Percentiles rank a stretch among this genome's conserved stretches.
These are phyloP conservation scores for Amazona vittata DNA, from an alignment of 2,113 vertebrate species.

Conservation along the genomic window DNA sequence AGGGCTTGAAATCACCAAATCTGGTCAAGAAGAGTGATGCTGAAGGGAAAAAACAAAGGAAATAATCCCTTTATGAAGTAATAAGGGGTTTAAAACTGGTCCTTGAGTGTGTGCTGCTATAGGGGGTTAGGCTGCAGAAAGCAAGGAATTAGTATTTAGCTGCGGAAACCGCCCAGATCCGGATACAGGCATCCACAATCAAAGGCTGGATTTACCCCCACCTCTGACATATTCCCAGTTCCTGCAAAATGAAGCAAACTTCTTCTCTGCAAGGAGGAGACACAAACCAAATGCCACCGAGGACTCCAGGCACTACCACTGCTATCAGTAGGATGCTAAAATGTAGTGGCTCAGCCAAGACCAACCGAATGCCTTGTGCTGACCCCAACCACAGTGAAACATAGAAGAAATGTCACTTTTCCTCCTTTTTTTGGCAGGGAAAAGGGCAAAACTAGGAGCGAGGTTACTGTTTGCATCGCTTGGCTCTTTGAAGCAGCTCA, in stretches of 20 bases:
- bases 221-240: conserved; percentile 27
- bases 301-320: neutral
- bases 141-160: neutral
- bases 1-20: neutral
- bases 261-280: neutral
- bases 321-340: neutral
- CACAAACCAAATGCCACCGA: neutral
- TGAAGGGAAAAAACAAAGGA: neutral
- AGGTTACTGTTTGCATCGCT: neutral
- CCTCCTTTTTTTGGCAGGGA: neutral
- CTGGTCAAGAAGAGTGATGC: neutral
- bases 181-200: neutral
- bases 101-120: neutral
- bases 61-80: conserved; percentile 23
- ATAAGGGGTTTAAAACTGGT: neutral
- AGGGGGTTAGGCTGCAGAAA: neutral
- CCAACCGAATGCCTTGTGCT: neutral
- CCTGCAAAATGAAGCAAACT: conserved; percentile 46
- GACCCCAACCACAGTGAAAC: neutral
- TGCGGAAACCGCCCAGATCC: neutral
- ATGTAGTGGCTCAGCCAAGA: neutral
- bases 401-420: neutral
- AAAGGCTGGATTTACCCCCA: conserved; percentile 28
- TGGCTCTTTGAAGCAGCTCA: neutral
- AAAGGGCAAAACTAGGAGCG: neutral